Conservation (phyloP, 2,797 vertebrate genomes). For the Myotis planiceps region DNA sequence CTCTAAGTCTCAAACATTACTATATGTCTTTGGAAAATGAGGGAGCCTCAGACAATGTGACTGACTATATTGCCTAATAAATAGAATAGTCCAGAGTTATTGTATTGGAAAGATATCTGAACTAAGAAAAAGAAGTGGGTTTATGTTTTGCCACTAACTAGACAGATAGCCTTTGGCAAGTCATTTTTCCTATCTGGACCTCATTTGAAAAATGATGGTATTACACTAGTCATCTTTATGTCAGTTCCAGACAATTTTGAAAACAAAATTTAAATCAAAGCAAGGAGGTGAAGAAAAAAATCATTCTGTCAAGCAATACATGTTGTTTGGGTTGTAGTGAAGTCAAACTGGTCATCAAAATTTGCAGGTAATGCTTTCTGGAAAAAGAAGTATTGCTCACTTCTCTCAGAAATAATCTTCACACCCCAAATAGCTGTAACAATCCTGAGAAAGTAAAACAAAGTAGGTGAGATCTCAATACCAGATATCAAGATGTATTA, state of each 20-base stretch:
- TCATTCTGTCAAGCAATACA: neutral
- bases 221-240: neutral
- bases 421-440: too few relatives aligned
- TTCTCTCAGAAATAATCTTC: neutral
- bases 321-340: neutral
- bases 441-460: too few relatives aligned
- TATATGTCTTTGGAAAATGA: neutral
- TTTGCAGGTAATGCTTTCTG: neutral
- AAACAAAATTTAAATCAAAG: slow-evolving; percentile 16
- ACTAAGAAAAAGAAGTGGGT: neutral
- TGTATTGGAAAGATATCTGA: neutral
- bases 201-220: neutral
- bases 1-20: neutral
- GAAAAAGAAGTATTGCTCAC: neutral
- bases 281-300: neutral
- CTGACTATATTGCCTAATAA: neutral
- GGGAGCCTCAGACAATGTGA: neutral
- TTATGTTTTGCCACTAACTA: neutral
- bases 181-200: neutral
- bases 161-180: neutral
- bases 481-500: too few relatives aligned
- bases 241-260: neutral
- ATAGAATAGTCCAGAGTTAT: neutral
- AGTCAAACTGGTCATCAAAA: neutral
- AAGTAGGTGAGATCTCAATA: too few relatives aligned